A percentile compares a stretch with the other conserved stretches of the same genome.
These are phyloP conservation scores for Grammomys dolichurus DNA, from an alignment of 2,113 vertebrate genomes.

Conservation along the genomic window DNA sequence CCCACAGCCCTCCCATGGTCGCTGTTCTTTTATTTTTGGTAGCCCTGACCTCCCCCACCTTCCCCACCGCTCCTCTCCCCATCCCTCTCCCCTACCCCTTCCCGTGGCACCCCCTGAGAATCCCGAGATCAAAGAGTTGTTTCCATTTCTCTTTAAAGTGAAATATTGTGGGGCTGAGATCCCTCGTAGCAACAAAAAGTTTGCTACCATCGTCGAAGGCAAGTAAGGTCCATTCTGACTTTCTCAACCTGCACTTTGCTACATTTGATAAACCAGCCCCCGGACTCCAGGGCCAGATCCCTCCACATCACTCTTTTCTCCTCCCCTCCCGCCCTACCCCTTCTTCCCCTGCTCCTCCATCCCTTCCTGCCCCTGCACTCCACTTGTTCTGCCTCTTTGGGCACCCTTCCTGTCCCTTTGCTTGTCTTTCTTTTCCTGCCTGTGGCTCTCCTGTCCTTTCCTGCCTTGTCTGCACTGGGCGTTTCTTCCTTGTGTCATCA, in stretches of 20 bases:
- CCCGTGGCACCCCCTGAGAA: constrained; percentile 80
- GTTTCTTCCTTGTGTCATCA: neutral
- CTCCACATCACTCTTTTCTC: constrained; percentile 82
- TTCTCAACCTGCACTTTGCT: constrained; percentile 86
- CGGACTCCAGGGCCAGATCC: constrained; percentile 77
- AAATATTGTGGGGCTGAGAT: constrained; percentile 87
- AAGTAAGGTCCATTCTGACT: constrained; percentile 87
- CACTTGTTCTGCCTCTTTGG: constrained; percentile 84
- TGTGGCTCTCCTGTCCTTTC: neutral
- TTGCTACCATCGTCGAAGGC: constrained; percentile 86
- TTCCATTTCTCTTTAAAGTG: constrained; percentile 88
- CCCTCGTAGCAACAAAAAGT: constrained; percentile 87
- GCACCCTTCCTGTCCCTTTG: constrained; percentile 85
- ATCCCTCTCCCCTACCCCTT: constrained; percentile 75
- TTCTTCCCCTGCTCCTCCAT: neutral
- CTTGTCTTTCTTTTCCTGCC: constrained; percentile 49
- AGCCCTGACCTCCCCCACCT: constrained; percentile 67
- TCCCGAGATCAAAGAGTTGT: constrained; percentile 87
- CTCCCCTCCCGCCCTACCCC: constrained; percentile 49
- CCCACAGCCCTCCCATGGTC: constrained; percentile 70
- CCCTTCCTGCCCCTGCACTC: constrained; percentile 31
- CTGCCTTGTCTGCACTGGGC: neutral
- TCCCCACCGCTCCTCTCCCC: constrained; percentile 68
- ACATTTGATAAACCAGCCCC: constrained; percentile 81
- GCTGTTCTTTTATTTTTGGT: constrained; percentile 80